Percentiles rank a stretch among this genome's conserved stretches.
Evolutionary conservation across 2,888 invertebrate species (phyloP).

Genomic region (Conops quadrifasciatus): DNA sequence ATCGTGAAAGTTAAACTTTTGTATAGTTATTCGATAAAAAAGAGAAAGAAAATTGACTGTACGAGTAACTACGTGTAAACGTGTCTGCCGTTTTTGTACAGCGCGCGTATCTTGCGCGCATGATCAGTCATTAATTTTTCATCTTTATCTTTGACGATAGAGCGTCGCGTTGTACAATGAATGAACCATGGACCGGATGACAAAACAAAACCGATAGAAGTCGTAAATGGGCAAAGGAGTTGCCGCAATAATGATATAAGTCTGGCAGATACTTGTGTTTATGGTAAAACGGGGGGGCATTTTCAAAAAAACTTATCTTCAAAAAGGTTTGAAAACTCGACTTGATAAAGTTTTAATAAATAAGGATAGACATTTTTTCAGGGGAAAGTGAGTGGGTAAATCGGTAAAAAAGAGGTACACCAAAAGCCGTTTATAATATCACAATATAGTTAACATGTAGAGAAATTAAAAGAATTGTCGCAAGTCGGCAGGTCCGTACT

Average conservation of each 20-base stretch:
- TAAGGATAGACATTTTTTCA: no score
- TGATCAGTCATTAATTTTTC: slow-evolving; percentile 30
- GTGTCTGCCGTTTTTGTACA: not conserved
- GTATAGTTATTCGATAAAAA: slow-evolving; percentile 13
- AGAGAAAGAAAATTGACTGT: not conserved
- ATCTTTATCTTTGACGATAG: not conserved
- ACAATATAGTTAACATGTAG: no score
- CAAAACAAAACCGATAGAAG: slow-evolving; percentile 2
- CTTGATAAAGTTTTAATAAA: no score
- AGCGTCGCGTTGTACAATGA: slow-evolving; percentile 17
- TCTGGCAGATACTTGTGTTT: slow-evolving; percentile 22
- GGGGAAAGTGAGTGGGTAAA: no score
- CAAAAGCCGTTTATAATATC: no score
- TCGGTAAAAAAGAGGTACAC: no score
- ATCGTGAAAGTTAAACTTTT: slow-evolving; percentile 31
- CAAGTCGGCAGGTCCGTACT: no score
- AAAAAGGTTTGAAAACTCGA: no score
- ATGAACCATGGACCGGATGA: not conserved
- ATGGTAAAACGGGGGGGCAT: not conserved
- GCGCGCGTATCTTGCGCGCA: slow-evolving; percentile 16
- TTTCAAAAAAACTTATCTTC: not conserved
- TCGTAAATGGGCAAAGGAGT: not conserved
- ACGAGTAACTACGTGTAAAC: not conserved
- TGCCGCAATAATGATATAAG: slow-evolving; percentile 35
- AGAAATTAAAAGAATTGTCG: no score